Conservation (phyloP, 1,140 invertebrate species). For the Euborellia annulipes region DNA sequence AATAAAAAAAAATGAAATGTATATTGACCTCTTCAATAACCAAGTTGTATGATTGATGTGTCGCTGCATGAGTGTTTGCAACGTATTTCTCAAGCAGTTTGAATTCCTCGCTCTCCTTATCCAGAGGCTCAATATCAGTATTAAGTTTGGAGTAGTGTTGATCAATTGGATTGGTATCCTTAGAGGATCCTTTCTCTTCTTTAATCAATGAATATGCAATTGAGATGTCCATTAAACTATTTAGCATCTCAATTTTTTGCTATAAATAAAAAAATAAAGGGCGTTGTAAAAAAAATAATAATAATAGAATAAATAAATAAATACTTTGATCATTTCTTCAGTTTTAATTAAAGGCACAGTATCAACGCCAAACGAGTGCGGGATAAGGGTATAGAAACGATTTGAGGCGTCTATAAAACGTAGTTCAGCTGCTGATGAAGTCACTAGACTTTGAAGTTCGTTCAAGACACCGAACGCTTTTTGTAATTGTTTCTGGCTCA, state of each 20-base stretch:
- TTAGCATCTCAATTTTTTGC: constrained; percentile 80
- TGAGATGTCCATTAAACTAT: constrained; percentile 85
- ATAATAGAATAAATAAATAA: constrained; percentile 8
- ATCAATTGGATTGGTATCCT: constrained; percentile 54
- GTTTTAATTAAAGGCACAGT: constrained; percentile 68
- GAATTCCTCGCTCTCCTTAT: constrained; percentile 57
- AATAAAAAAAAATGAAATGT: too few species aligned
- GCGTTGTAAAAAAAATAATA: constrained; percentile 2
- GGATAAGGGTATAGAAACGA: constrained; percentile 85
- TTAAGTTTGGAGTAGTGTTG: constrained; percentile 81
- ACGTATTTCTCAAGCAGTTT: constrained; percentile 60
- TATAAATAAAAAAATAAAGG: constrained; percentile 20
- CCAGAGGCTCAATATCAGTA: constrained; percentile 58
- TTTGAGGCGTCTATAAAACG: constrained; percentile 74
- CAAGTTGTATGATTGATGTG: constrained; percentile 63
- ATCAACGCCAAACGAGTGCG: constrained; percentile 82
- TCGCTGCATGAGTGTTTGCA: constrained; percentile 73
- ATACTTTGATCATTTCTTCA: constrained; percentile 53
- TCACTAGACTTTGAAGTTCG: constrained; percentile 52
- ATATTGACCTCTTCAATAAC: constrained; percentile 46
- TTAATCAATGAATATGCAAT: constrained; percentile 81
- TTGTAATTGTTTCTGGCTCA: constrained; percentile 82
- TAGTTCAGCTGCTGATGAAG: constrained; percentile 29
- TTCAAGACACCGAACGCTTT: constrained; percentile 67
- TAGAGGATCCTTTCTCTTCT: constrained; percentile 23